phyloP scores from a whole-genome alignment of 2,888 invertebrate genomes.

The Metopia argyrocephala region DNA sequence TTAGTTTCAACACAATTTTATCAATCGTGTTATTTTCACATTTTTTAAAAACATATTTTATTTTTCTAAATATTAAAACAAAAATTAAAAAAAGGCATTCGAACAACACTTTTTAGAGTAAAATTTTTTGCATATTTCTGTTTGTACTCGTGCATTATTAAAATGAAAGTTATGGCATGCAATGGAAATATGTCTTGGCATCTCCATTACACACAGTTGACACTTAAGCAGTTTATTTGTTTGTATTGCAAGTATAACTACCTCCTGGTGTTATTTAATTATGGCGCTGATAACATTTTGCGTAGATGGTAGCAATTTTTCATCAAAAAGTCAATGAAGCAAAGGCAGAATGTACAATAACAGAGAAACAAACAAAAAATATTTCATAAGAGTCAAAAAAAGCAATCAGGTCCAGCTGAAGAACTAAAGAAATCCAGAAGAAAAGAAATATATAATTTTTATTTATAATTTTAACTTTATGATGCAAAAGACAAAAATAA shows the following conservation, averaged over 20 bases:
- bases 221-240: slow-evolving; percentile 63
- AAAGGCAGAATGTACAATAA: background rate
- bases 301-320: slow-evolving; percentile 78
- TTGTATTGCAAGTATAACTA: slow-evolving; percentile 52
- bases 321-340: slow-evolving; percentile 68
- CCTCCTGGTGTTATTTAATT: slow-evolving; percentile 78
- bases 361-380: slow-evolving; percentile 4
- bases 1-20: too few relatives aligned
- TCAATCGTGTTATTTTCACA: too few relatives aligned
- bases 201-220: slow-evolving; percentile 44
- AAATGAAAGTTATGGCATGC: background rate
- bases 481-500: background rate
- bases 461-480: slow-evolving; percentile 26
- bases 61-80: too few relatives aligned
- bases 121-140: background rate
- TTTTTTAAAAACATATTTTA: too few relatives aligned
- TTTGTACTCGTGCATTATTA: too few relatives aligned
- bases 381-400: slow-evolving; percentile 1
- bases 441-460: too few relatives aligned
- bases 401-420: slow-evolving; percentile 5
- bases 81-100: too few relatives aligned
- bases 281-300: slow-evolving; percentile 78
- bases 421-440: background rate
- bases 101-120: slow-evolving; percentile 29
- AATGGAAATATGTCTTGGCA: slow-evolving; percentile 14